Base-by-base conservation (phyloP, 2,797 vertebrate genomes). In the Pantherophis vulpinus region DNA sequence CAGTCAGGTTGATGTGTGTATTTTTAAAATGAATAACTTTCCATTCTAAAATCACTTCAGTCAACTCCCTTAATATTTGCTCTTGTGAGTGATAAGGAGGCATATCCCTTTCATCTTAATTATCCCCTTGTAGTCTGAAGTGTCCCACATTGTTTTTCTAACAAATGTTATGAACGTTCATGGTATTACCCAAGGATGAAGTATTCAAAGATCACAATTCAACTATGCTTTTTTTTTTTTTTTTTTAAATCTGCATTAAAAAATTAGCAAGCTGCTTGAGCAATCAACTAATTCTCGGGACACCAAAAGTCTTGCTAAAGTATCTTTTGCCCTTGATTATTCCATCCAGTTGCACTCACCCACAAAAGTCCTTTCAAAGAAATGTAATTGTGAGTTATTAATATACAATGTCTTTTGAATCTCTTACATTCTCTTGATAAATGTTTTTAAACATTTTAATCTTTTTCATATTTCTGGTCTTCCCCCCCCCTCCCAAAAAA, bases 381-480 rank as follows among this genome's bases (percentile, higher is more conserved):
- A 97, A 95, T 23, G 14, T 95, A 90, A 47, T 9, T 66, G 90
- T 95, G 97, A 94, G 83, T 95, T 96, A 93, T 96, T 92, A 96
- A 96, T 96, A 95, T 97, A 86, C 96, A 97, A 92, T 23, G 0
- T 95, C 89, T 97, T 97, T 95, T 94, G 88, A 96, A 97, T 97
- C 95, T 61, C 87, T 94, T 97, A 97, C 97, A 94, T 96, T 97
- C 92, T 92, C 92, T 96, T 96, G 88, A 94, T 97, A 94, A 96
- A 89, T 94, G 95, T 95, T 93, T 97, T 47, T 47, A 47, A 83
- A 12, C 4, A 91, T 96, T 95, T 56, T n/a, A 87, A 56, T 87
- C 93, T 96, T 95, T 95, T 96, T 96, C 92, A 96, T 95, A 95
- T 95, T 97, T 93, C 97, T 97, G 27, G 11, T 66, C 61, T 63